Conservation (phyloP, 1,140 invertebrate genomes). For the Drosophila willistoni region DNA sequence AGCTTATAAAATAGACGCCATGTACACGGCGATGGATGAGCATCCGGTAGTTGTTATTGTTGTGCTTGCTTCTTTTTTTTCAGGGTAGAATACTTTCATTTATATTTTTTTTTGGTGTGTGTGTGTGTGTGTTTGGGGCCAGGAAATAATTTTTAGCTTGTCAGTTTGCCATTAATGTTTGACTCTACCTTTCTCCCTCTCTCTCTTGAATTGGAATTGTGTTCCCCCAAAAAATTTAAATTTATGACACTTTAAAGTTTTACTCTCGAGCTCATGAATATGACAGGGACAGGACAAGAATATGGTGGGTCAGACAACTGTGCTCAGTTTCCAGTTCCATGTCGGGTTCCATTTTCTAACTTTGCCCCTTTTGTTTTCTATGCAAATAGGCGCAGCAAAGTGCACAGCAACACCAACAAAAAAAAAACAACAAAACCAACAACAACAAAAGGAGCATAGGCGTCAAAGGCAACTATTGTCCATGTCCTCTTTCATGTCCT, state of each 20-base stretch:
- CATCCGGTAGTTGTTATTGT: constrained; percentile 59
- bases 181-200: no score
- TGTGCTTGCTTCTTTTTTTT: constrained; percentile 20
- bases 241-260: constrained; percentile 57
- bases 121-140: constrained; percentile 39
- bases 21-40: constrained; percentile 67
- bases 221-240: constrained; percentile 36
- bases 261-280: constrained; percentile 28
- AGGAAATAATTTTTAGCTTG: constrained; percentile 74
- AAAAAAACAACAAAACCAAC: constrained; percentile 7
- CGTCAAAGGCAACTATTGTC: constrained; percentile 59
- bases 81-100: neutral
- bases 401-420: constrained; percentile 23
- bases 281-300: constrained; percentile 17
- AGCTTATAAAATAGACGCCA: constrained; percentile 79
- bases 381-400: constrained; percentile 41
- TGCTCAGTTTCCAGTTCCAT: constrained; percentile 14
- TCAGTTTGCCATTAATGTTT: constrained; percentile 54
- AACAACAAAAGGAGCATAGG: constrained; percentile 19
- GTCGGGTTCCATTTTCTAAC: constrained; percentile 35
- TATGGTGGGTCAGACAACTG: constrained; percentile 22
- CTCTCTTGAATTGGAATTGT: neutral
- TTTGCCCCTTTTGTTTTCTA: constrained; percentile 60
- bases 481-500: neutral
- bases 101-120: neutral